phyloP scores from a whole-genome alignment of 2,113 vertebrate species.

The Cephalophus harveyi region DNA sequence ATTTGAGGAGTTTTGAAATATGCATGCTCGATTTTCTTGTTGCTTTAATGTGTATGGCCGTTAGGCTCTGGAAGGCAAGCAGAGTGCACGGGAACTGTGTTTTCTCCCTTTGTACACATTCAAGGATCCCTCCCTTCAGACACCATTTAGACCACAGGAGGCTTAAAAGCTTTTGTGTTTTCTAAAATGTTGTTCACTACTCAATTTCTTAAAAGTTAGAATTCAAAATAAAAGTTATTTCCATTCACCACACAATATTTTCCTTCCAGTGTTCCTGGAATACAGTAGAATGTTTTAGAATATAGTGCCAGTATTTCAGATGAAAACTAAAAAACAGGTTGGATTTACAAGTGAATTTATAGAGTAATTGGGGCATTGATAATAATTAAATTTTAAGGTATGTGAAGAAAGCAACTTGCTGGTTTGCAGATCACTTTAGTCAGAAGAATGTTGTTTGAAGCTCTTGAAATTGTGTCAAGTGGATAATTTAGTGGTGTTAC shows the following conservation, averaged over 20 bases:
- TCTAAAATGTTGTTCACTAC: background rate
- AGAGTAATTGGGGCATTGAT: background rate
- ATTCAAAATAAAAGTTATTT: constrained; percentile 29
- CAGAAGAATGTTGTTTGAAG: background rate
- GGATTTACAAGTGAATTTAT: background rate
- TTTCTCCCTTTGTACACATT: background rate
- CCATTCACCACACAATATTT: background rate
- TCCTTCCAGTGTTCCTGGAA: background rate
- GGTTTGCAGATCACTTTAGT: background rate
- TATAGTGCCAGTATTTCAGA: background rate
- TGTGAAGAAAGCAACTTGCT: background rate
- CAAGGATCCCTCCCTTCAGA: background rate
- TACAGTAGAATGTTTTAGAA: background rate
- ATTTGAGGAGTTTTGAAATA: background rate
- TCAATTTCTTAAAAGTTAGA: constrained; percentile 31
- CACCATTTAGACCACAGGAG: background rate
- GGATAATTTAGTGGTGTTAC: background rate
- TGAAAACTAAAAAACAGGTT: background rate
- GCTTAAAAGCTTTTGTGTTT: constrained; percentile 12
- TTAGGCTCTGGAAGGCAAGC: background rate
- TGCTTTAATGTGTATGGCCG: background rate
- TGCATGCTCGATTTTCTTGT: background rate
- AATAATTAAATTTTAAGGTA: background rate
- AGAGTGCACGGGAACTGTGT: accelerated
- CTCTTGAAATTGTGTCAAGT: background rate